Evolutionary conservation across 1,140 invertebrate species (phyloP), one percentile per base, ranked within the genome.

Genomic region (Nilaparvata lugens): DNA sequence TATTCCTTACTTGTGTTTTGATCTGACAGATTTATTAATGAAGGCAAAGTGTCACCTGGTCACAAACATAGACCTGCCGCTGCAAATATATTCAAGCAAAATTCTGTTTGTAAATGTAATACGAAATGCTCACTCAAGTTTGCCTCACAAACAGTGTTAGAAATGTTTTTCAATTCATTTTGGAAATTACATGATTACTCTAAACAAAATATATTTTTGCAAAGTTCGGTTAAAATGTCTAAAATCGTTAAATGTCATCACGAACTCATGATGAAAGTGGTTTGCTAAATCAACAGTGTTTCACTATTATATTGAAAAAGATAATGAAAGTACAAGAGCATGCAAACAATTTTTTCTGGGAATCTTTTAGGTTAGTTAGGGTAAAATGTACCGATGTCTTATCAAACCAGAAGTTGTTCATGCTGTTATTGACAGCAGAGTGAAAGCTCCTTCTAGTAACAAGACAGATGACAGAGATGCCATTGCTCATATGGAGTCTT

Each of bases 351-450:
- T 42, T 45, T 60, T 52, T 52, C 45, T 60, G 21, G 45, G 24
- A 18, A 40, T 25, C 14, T 60, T 60, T 35, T 48, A 60, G 52
- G 40, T 60, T 25, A 60, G 51, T 35, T 60, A 28, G 58, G 58
- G 58, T 18, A 35, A 28, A 35, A 24, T 60, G 48, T 60, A 60
- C 48, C 48, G 58, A 60, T 52, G 25, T 60, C 18, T 60, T 18
- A 60, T 7, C 52, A 60, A 60, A 60, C 18, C 45, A 35, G 58
- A 52, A 52, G 42, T 9, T 9, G 45, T 60, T 52, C n/a, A 28
- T 60, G 58, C 45, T 18, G 48, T 60, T 52, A 60, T 52, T 60
- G 58, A 52, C 35, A 31, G 16, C 24, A 60, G 48, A 45, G 51
- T 45, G 19, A 60, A 60, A 60, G 58, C 45, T 31, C 42, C 42